Base-by-base conservation (phyloP, 1,140 invertebrate species). In the Ceratoteleas bidentatus region DNA sequence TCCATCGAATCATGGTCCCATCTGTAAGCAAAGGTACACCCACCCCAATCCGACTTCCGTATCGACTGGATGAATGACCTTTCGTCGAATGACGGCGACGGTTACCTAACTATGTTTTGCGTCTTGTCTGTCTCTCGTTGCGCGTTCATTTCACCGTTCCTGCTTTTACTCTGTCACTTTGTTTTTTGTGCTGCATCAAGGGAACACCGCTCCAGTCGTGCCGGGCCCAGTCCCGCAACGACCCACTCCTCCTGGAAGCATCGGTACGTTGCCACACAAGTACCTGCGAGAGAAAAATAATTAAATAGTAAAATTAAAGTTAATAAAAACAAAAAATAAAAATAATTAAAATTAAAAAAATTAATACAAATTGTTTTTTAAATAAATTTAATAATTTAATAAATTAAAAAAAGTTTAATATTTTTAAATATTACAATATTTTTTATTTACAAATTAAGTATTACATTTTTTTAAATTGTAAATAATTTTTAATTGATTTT, bases 201-300 rank as follows among this genome's bases (percentile, higher is more conserved):
- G 90, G 85, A 88, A 83, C 85, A 68, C 75, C 84, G 82, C 83
- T 72, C 61, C 84, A 40, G 83, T 76, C 60, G 52, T 64, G 66
- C 84, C 79, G 87, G 87, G 85, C 81, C 77, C 80, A 85, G 86
- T 84, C 75, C 90, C 90, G 58, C 91, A 91, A 90, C 90, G 90
- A 89, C 91, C 91, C 80, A 86, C 89, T 87, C 91, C 91, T 84
- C 90, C 91, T 77, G 81, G 87, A 86, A 90, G 80, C 83, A 90
- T 92, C 70, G 91, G 91, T 92, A 92, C 83, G 91, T 91, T 81
- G 40, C 34, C 65, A 62, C 47, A 40, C 10, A 50, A 24, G 24
- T 4, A 24, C 24, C 24, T 24, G 24, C 24, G 24, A 24, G 1
- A 1, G 24, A 24, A 24, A 24, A 24, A 24, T 24, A n/a, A n/a